Conservation (phyloP, 1,140 invertebrate genomes). For the Solenopsis invicta region DNA sequence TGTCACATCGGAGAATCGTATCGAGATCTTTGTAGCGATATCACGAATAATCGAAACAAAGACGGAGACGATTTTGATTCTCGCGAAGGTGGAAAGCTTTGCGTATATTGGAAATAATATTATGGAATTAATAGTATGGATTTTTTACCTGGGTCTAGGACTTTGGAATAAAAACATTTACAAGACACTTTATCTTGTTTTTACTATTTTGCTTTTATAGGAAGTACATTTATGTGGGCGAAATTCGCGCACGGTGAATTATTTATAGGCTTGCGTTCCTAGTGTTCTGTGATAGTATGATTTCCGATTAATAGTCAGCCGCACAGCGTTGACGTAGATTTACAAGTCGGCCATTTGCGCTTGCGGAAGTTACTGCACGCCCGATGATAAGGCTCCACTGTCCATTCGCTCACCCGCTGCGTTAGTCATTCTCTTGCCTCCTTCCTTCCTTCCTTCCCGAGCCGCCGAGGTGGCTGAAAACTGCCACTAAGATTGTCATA, state of each 20-base stretch:
- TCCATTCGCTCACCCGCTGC: not conserved
- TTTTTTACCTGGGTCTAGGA: not conserved
- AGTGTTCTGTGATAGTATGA: not conserved
- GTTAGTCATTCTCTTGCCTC: constrained; percentile 44
- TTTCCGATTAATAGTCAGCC: not conserved
- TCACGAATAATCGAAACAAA: constrained; percentile 20
- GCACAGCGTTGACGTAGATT: not conserved
- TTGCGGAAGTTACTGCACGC: constrained; percentile 36
- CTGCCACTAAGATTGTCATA: constrained; percentile 73
- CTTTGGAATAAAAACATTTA: not conserved
- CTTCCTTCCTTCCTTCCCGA: not conserved
- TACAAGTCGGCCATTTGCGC: constrained; percentile 5
- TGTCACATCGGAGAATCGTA: constrained; percentile 64
- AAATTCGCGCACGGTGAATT: not conserved
- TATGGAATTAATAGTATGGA: not conserved
- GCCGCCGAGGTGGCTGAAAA: constrained; percentile 40
- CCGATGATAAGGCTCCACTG: constrained; percentile 15
- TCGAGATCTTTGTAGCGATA: constrained; percentile 6
- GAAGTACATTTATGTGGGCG: no score
- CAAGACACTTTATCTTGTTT: not conserved
- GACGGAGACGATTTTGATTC: not conserved
- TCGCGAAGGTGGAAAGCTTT: not conserved
- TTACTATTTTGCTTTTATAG: not conserved
- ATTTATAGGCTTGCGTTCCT: not conserved
- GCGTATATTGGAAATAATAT: not conserved